Percentiles rank a stretch among this genome's conserved stretches.
phyloP scores from a whole-genome alignment of 2,113 vertebrate species.

The Oncorhynchus tshawytscha region DNA sequence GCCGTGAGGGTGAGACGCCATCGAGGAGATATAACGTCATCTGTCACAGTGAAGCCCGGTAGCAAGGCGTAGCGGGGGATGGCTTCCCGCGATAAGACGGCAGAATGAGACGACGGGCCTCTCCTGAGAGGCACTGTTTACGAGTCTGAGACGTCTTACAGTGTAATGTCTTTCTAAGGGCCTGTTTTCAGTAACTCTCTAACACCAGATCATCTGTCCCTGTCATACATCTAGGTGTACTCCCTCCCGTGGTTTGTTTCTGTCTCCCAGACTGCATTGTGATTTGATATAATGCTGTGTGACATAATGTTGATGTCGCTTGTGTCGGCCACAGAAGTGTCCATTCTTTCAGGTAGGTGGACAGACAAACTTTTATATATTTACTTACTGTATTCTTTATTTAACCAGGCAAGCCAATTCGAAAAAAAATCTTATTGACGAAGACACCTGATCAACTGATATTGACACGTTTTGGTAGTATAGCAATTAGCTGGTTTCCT shows the following conservation, averaged over 20 bases:
- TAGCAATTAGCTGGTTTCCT: background rate
- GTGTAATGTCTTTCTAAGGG: conserved; percentile 2
- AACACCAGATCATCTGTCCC: background rate
- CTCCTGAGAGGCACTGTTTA: background rate
- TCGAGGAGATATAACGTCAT: background rate
- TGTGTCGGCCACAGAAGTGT: too few relatives aligned
- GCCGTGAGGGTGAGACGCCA: background rate
- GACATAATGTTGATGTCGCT: too few relatives aligned
- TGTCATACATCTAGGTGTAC: background rate
- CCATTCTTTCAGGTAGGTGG: too few relatives aligned
- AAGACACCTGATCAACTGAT: too few relatives aligned
- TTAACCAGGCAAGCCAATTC: too few relatives aligned
- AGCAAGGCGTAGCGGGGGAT: background rate
- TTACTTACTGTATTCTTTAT: too few relatives aligned
- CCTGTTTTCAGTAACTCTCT: background rate
- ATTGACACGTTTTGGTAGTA: background rate
- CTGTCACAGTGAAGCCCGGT: background rate
- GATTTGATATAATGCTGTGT: background rate
- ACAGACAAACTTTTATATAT: too few relatives aligned
- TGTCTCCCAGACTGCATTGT: background rate
- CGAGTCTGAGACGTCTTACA: background rate
- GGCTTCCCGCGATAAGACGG: background rate
- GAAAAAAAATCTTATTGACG: too few relatives aligned
- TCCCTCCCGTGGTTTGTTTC: background rate
- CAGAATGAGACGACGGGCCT: background rate